These are phyloP conservation scores for Halictus quadricinctus DNA, from an alignment of 2,888 invertebrate species.

Conservation along the genomic window DNA sequence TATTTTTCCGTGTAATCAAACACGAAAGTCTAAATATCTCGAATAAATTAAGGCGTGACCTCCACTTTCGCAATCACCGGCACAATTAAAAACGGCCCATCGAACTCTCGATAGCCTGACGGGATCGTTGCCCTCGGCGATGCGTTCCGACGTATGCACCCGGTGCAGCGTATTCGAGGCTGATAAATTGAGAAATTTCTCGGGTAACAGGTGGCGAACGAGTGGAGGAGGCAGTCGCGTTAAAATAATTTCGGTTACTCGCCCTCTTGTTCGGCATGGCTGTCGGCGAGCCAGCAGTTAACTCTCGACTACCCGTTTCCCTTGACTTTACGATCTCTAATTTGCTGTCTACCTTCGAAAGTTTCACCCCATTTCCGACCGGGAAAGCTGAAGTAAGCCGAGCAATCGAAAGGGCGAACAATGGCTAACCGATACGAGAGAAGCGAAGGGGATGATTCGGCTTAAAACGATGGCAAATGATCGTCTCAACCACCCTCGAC, in stretches of 20 bases:
- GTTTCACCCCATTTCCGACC: conserved; percentile 25
- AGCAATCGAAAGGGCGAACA: not conserved
- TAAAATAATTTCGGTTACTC: conserved; percentile 32
- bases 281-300: conserved; percentile 19
- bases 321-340: conserved; percentile 25
- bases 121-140: not conserved
- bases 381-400: conserved; percentile 15
- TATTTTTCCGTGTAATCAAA: too few species aligned
- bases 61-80: not conserved
- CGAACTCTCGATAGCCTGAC: not conserved
- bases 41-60: not conserved
- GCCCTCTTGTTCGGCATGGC: not conserved
- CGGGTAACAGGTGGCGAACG: conserved; percentile 47
- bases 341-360: conserved; percentile 38
- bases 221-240: conserved; percentile 10
- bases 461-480: not conserved
- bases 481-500: not conserved
- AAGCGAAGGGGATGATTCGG: not conserved
- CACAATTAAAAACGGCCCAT: not conserved
- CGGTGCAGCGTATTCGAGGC: not conserved
- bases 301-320: conserved; percentile 9
- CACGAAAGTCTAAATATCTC: too few species aligned
- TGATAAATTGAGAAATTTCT: conserved; percentile 35
- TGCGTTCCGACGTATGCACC: not conserved
- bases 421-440: not conserved